phyloP scores from a whole-genome alignment of 2,113 vertebrate species.

The Phyllostomus hastatus region DNA sequence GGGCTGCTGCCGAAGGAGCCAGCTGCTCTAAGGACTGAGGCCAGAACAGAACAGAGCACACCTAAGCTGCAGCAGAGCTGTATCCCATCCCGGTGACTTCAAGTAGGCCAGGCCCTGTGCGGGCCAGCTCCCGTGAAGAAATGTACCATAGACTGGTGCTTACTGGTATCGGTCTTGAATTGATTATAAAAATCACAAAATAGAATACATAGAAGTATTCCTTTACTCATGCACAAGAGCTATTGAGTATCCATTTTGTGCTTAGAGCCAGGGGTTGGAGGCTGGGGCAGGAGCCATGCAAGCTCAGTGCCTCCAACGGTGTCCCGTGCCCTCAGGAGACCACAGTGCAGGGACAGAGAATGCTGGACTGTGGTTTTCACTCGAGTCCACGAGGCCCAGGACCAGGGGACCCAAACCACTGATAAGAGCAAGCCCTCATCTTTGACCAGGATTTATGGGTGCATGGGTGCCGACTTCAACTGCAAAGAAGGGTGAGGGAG shows the following conservation, averaged over 20 bases:
- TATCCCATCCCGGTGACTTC: accelerated
- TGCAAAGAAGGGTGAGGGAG: background rate
- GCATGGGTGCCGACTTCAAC: background rate
- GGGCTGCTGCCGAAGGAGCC: background rate
- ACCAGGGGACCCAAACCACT: background rate
- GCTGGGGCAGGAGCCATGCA: background rate
- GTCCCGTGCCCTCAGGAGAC: background rate
- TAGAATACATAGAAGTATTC: background rate
- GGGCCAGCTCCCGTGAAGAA: background rate
- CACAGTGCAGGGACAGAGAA: background rate
- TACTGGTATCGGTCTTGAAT: background rate
- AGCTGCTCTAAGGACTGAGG: background rate
- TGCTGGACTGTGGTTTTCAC: background rate
- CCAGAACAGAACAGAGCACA: background rate
- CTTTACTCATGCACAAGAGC: background rate
- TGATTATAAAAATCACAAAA: background rate
- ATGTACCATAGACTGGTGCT: accelerated
- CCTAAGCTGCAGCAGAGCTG: background rate
- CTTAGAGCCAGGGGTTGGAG: background rate
- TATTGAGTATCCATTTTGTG: background rate
- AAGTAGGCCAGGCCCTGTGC: background rate
- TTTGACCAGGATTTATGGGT: background rate
- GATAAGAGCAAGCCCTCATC: background rate
- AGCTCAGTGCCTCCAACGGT: background rate
- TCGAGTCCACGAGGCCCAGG: background rate